phyloP scores from a whole-genome alignment of 2,113 vertebrate genomes.

The Takifugu flavidus region DNA sequence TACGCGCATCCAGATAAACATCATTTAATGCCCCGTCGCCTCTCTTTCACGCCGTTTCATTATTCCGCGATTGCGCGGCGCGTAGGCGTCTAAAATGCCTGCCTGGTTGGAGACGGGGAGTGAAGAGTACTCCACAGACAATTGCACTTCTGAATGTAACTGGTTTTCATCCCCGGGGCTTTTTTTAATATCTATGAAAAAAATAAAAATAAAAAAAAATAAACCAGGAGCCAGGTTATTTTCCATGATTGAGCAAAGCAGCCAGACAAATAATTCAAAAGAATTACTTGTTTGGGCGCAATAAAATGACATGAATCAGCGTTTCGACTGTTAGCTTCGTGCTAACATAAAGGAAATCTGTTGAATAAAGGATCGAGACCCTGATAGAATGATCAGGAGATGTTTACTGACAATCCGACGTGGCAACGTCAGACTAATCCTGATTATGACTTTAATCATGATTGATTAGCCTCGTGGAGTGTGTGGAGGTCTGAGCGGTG shows the following conservation, averaged over 20 bases:
- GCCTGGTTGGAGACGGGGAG: slow-evolving; percentile 58
- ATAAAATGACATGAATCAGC: not conserved
- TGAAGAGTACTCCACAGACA: slow-evolving; percentile 64
- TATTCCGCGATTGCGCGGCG: slow-evolving; percentile 55
- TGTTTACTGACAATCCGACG: too few relatives aligned
- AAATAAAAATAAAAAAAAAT: too few relatives aligned
- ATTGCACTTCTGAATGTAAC: slow-evolving; percentile 59
- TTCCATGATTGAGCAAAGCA: slow-evolving; percentile 28
- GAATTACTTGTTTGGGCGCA: slow-evolving; percentile 10
- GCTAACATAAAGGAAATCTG: too few relatives aligned
- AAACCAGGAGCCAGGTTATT: slow-evolving; percentile 47
- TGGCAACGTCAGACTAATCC: not conserved
- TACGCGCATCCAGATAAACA: slow-evolving; percentile 56
- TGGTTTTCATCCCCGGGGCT: slow-evolving; percentile 5
- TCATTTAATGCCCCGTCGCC: slow-evolving; percentile 58
- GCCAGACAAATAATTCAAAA: slow-evolving; percentile 46
- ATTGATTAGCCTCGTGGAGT: not conserved
- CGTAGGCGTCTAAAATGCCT: slow-evolving; percentile 62
- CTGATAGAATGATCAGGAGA: too few relatives aligned
- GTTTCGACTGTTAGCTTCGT: too few relatives aligned
- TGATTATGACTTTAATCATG: too few relatives aligned
- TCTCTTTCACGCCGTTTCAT: slow-evolving; percentile 59
- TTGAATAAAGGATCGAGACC: too few relatives aligned
- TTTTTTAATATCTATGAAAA: too few relatives aligned
- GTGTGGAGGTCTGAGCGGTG: slow-evolving; percentile 16